phyloP scores from a whole-genome alignment of 2,113 vertebrate genomes.

The Chionis minor region DNA sequence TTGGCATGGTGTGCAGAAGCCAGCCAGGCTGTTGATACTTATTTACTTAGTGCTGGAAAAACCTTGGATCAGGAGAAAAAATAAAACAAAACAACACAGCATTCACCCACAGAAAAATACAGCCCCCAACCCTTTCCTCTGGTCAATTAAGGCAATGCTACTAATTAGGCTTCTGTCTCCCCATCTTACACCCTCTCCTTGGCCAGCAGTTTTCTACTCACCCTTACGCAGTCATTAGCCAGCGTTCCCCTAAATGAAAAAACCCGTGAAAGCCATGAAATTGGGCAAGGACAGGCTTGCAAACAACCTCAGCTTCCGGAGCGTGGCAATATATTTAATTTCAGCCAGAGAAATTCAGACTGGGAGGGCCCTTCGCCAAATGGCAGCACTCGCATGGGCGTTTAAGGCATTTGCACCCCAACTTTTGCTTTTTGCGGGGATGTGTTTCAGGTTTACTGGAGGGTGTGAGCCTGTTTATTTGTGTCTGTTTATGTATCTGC shows the following conservation, averaged over 20 bases:
- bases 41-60: neutral
- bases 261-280: neutral
- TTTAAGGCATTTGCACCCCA: neutral
- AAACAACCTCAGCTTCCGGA: neutral
- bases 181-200: neutral
- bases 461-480: neutral
- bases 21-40: neutral
- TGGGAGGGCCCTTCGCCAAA: neutral
- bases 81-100: too few species aligned
- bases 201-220: neutral
- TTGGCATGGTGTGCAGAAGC: neutral
- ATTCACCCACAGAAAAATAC: neutral
- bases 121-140: neutral
- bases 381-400: fast-evolving
- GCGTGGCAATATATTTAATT: neutral
- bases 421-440: neutral
- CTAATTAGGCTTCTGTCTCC: neutral
- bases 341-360: neutral
- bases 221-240: neutral
- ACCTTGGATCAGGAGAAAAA: neutral
- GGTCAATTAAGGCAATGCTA: neutral
- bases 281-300: neutral
- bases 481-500: neutral
- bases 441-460: neutral
- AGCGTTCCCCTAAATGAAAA: neutral